phyloP scores from a whole-genome alignment of 2,888 invertebrate species.

The Clunio marinus region DNA sequence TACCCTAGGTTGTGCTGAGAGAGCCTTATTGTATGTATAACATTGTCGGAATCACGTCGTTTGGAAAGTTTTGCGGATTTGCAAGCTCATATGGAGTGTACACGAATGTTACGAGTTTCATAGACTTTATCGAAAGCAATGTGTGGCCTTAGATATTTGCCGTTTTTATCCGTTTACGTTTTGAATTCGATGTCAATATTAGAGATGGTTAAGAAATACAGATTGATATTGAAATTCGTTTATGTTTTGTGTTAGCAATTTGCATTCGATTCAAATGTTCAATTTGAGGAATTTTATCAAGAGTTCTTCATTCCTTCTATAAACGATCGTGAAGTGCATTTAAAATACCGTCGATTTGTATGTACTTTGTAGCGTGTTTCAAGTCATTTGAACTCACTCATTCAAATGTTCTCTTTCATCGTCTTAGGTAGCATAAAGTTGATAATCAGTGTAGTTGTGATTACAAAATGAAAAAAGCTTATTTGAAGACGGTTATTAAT shows the following conservation, averaged over 20 bases:
- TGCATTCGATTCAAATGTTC: neutral
- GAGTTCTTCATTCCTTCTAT: neutral
- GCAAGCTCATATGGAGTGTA: conserved; percentile 51
- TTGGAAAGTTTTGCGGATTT: conserved; percentile 51
- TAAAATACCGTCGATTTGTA: neutral
- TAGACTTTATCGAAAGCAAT: conserved; percentile 51
- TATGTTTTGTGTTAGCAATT: conserved; percentile 5
- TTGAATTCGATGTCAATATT: too few relatives aligned
- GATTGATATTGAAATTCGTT: too few relatives aligned
- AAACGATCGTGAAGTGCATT: neutral
- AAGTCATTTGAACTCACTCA: neutral
- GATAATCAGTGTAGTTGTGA: too few relatives aligned
- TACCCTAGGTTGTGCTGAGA: conserved; percentile 45
- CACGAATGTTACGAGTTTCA: conserved; percentile 48
- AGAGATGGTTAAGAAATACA: too few relatives aligned
- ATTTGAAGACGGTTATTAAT: too few relatives aligned
- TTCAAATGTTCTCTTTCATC: too few relatives aligned
- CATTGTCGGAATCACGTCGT: conserved; percentile 51
- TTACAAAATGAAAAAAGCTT: too few relatives aligned
- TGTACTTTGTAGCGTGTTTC: neutral
- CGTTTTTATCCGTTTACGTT: too few relatives aligned
- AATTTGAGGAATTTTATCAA: neutral
- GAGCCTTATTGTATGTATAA: conserved; percentile 50
- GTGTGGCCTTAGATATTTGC: conserved; percentile 46
- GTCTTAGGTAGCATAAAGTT: too few relatives aligned